Conservation (phyloP, 92 coral and sea anemone genomes). For the Muricea muricata region DNA sequence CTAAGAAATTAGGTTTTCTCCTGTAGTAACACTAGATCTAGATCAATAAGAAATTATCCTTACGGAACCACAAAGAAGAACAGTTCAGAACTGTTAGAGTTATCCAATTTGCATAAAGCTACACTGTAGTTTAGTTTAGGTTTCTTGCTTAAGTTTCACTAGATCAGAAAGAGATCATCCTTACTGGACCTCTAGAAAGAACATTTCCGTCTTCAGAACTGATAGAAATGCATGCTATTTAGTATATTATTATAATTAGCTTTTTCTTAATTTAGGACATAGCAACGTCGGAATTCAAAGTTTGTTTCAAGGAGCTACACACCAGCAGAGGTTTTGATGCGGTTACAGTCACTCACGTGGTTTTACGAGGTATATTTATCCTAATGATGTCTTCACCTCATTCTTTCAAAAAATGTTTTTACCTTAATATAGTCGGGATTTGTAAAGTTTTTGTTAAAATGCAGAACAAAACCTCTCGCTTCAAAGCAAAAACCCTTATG, state of each 20-base stretch:
- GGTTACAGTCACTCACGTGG: constrained; percentile 67
- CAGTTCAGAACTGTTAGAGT: not conserved
- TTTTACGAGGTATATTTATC: constrained; percentile 55
- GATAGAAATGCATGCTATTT: too few relatives aligned
- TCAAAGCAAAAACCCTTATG: too few relatives aligned
- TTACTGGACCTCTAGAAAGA: not conserved
- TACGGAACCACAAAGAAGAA: not conserved
- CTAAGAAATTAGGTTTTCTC: too few relatives aligned
- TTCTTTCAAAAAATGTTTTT: not conserved
- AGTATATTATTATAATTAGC: not conserved
- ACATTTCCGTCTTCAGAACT: too few relatives aligned
- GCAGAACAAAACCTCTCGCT: not conserved
- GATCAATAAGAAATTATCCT: not conserved
- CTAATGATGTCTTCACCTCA: not conserved
- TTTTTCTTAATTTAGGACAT: constrained; percentile 50
- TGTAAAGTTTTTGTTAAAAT: not conserved
- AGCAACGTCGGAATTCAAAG: constrained; percentile 70
- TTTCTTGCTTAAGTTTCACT: too few relatives aligned
- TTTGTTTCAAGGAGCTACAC: constrained; percentile 72
- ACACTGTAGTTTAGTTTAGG: too few relatives aligned
- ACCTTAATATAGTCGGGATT: not conserved
- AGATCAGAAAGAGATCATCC: not conserved
- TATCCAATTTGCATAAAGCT: not conserved
- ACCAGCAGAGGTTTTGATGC: constrained; percentile 67
- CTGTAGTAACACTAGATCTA: too few relatives aligned